Evolutionary conservation across 92 coral and sea anemone species (phyloP).

Genomic region (Porites cylindrica): DNA sequence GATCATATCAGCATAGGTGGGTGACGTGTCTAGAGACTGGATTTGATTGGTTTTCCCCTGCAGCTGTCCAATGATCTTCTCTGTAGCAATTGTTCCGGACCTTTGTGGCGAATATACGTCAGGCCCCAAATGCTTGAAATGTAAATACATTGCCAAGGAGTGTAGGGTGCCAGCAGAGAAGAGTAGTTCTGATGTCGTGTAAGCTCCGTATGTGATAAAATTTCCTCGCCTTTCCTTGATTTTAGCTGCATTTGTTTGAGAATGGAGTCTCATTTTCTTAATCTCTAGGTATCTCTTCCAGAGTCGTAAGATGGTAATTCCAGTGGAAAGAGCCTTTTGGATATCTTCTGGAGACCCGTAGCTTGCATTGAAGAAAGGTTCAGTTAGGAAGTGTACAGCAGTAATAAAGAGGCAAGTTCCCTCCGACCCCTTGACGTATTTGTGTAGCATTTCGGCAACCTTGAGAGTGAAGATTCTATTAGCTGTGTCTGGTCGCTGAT

Average conservation of each 20-base stretch:
- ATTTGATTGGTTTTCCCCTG: slow-evolving; percentile 41
- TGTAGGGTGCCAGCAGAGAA: slow-evolving; percentile 40
- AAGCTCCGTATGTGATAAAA: slow-evolving; percentile 43
- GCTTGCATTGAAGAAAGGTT: slow-evolving; percentile 19
- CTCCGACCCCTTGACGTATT: slow-evolving; percentile 27
- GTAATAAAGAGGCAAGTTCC: slow-evolving; percentile 43
- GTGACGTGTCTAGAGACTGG: slow-evolving; percentile 44
- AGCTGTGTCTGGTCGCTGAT: slow-evolving; percentile 47
- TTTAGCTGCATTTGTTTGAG: slow-evolving; percentile 38
- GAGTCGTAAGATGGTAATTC: slow-evolving; percentile 44
- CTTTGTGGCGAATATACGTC: background rate
- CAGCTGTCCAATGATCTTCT: slow-evolving; percentile 23
- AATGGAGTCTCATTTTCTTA: slow-evolving; percentile 13
- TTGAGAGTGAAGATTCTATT: slow-evolving; percentile 35
- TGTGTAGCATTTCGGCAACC: slow-evolving; percentile 17
- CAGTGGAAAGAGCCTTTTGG: slow-evolving; percentile 51
- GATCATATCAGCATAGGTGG: background rate
- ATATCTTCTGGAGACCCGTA: slow-evolving; percentile 38
- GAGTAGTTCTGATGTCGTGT: slow-evolving; percentile 33
- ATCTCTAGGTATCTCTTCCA: slow-evolving; percentile 29
- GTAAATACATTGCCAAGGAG: slow-evolving; percentile 63
- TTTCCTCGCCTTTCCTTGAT: slow-evolving; percentile 33
- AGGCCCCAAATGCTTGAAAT: slow-evolving; percentile 39
- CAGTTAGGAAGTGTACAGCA: slow-evolving; percentile 29
- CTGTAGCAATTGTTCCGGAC: no score